phyloP scores from a whole-genome alignment of 1,140 invertebrate species.

The Hycleus phaleratus region DNA sequence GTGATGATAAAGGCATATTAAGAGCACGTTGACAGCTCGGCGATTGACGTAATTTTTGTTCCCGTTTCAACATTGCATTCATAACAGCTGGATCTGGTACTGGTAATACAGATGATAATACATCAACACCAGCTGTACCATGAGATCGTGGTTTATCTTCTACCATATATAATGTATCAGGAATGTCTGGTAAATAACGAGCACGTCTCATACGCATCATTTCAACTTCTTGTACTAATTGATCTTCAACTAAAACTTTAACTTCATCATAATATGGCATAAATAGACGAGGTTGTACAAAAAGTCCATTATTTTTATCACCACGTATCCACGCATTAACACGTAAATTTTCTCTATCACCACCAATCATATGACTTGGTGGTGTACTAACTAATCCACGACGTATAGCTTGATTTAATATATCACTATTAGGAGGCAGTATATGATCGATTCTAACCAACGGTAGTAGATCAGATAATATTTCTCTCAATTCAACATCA shows the following conservation, averaged over 20 bases:
- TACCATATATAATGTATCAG: conserved; percentile 92
- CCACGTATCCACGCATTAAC: conserved; percentile 82
- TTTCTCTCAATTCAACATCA: conserved; percentile 79
- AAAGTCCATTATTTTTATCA: conserved; percentile 70
- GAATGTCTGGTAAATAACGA: conserved; percentile 69
- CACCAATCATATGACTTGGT: conserved; percentile 79
- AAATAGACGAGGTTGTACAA: conserved; percentile 79
- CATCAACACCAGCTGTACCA: conserved; percentile 56
- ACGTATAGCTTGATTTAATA: conserved; percentile 67
- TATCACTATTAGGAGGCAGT: conserved; percentile 76
- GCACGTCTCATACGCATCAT: conserved; percentile 62
- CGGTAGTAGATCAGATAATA: conserved; percentile 73
- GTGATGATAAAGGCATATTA: conserved; percentile 64
- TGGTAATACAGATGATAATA: conserved; percentile 52
- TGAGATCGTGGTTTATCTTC: conserved; percentile 49
- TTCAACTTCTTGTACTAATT: conserved; percentile 71
- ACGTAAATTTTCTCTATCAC: conserved; percentile 57
- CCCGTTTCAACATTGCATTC: conserved; percentile 76
- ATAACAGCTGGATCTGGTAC: conserved; percentile 68
- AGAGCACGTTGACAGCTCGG: conserved; percentile 71
- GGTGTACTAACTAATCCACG: conserved; percentile 79
- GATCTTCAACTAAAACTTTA: conserved; percentile 81
- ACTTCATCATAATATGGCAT: conserved; percentile 92
- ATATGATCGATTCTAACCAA: conserved; percentile 85
- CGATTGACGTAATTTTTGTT: conserved; percentile 74